A percentile compares a stretch with the other conserved stretches of the same genome.
Evolutionary conservation across 2,113 vertebrate genomes (phyloP).

Genomic region (Oryzias curvinotus): DNA sequence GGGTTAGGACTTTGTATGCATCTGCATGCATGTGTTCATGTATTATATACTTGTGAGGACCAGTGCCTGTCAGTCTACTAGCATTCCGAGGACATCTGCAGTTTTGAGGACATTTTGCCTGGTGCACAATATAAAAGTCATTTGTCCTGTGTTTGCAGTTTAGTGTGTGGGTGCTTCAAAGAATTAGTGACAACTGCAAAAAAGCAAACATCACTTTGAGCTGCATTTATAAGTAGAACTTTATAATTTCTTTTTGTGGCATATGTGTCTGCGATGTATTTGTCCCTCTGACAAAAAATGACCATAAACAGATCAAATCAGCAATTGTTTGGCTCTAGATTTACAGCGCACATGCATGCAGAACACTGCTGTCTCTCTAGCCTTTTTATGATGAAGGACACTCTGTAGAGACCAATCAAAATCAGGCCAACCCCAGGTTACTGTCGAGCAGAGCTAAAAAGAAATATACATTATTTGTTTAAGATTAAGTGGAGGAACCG

Average conservation of each 20-base stretch:
- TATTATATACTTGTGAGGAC: too few species aligned
- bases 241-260: not conserved
- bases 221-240: constrained; percentile 47
- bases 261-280: constrained; percentile 50
- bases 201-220: constrained; percentile 25
- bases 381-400: constrained; percentile 16
- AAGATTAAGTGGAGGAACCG: constrained; percentile 35
- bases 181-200: constrained; percentile 44
- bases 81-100: too few species aligned
- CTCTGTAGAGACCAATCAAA: constrained; percentile 25
- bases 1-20: constrained; percentile 20
- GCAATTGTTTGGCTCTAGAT: constrained; percentile 59
- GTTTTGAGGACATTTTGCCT: too few species aligned
- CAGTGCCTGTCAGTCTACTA: too few species aligned
- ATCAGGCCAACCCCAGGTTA: constrained; percentile 41
- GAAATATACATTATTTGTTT: constrained; percentile 14
- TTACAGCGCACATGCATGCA: constrained; percentile 38
- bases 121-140: too few species aligned
- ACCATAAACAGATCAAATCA: constrained; percentile 54
- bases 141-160: too few species aligned
- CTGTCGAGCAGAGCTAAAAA: constrained; percentile 20
- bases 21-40: not conserved
- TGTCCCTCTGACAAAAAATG: constrained; percentile 51
- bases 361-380: constrained; percentile 16
- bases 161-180: constrained; percentile 27